These are phyloP conservation scores for Napeogenes sylphis DNA, from an alignment of 2,888 invertebrate genomes.

Conservation along the genomic window DNA sequence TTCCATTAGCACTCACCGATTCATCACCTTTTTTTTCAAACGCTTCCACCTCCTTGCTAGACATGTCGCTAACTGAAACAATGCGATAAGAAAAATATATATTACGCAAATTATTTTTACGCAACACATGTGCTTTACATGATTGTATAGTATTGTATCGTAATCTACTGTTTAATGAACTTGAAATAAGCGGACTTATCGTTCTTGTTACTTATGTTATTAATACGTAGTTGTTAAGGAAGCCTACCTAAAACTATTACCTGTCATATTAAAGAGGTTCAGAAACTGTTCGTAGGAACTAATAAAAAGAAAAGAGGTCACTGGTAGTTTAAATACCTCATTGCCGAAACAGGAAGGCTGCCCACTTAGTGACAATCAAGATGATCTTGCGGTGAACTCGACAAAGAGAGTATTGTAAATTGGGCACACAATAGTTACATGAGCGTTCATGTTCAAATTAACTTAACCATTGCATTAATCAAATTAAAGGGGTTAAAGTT, in stretches of 20 bases:
- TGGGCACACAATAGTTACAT: slow-evolving; percentile 7
- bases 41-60: slow-evolving; percentile 41
- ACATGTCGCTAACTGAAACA: slow-evolving; percentile 49
- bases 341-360: slow-evolving; percentile 26
- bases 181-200: slow-evolving; percentile 27
- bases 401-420: slow-evolving; percentile 14
- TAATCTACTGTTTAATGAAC: slow-evolving; percentile 45
- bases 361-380: slow-evolving; percentile 29
- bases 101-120: not conserved
- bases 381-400: slow-evolving; percentile 21
- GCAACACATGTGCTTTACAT: too few relatives aligned
- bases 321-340: slow-evolving; percentile 11
- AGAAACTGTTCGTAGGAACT: slow-evolving; percentile 20
- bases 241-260: not conserved
- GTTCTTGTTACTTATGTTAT: not conserved
- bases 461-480: not conserved
- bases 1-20: slow-evolving; percentile 41
- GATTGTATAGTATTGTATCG: too few relatives aligned
- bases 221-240: slow-evolving; percentile 7
- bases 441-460: not conserved
- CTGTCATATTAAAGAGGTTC: not conserved
- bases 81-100: slow-evolving; percentile 16
- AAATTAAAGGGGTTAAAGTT: too few relatives aligned
- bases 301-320: slow-evolving; percentile 23
- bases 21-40: slow-evolving; percentile 45